These are phyloP conservation scores for Hybos culiciformis DNA, from an alignment of 2,888 invertebrate species.

Conservation along the genomic window DNA sequence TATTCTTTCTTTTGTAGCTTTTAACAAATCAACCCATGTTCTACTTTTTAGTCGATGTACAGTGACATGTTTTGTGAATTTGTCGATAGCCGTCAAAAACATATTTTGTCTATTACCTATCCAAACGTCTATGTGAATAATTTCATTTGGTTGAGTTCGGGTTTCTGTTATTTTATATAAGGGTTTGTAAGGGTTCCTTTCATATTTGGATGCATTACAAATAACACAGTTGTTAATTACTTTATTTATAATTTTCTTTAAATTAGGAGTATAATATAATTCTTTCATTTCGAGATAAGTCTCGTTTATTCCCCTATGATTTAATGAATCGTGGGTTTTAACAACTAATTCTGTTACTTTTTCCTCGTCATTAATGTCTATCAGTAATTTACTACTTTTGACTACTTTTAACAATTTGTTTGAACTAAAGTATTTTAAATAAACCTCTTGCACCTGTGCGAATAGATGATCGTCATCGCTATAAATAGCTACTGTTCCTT, in stretches of 20 bases:
- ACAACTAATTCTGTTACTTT: slow-evolving; percentile 1
- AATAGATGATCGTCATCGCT: slow-evolving; percentile 5
- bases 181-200: slow-evolving; percentile 5
- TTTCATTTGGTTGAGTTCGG: slow-evolving; percentile 4
- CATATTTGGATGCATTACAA: slow-evolving; percentile 6
- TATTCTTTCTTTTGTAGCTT: slow-evolving; percentile 8
- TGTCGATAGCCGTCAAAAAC: slow-evolving; percentile 8
- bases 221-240: slow-evolving; percentile 8
- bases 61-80: slow-evolving; percentile 8
- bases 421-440: slow-evolving; percentile 6
- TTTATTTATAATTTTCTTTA: slow-evolving; percentile 4
- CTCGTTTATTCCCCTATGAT: slow-evolving; percentile 9
- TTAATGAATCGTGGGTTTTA: slow-evolving; percentile 3
- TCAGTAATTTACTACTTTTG: slow-evolving; percentile 7
- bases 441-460: slow-evolving; percentile 6
- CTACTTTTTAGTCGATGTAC: slow-evolving; percentile 7
- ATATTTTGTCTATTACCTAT: slow-evolving; percentile 4
- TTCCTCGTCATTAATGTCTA: slow-evolving; percentile 6
- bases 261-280: slow-evolving; percentile 6
- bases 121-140: slow-evolving; percentile 7
- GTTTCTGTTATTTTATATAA: slow-evolving; percentile 4
- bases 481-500: slow-evolving; percentile 8
- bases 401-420: slow-evolving; percentile 7
- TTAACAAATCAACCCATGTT: slow-evolving; percentile 8
- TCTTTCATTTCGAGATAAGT: slow-evolving; percentile 7